phyloP scores from a whole-genome alignment of 2,888 invertebrate species.

The Stenoptilia bipunctidactyla region DNA sequence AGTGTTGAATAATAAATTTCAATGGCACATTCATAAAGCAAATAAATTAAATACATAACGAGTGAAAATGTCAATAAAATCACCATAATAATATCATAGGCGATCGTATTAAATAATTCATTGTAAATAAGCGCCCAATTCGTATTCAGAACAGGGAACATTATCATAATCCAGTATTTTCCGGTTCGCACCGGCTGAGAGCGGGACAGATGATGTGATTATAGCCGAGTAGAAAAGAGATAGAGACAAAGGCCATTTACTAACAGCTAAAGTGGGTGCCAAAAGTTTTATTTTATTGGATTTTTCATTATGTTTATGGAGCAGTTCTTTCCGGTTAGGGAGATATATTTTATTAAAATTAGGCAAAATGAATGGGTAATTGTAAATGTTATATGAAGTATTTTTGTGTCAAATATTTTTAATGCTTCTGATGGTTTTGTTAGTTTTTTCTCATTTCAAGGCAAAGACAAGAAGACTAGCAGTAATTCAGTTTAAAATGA shows the following conservation, averaged over 20 bases:
- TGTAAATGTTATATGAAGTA: too few relatives aligned
- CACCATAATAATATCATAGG: constrained; percentile 43
- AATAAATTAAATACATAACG: too few relatives aligned
- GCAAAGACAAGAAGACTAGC: too few relatives aligned
- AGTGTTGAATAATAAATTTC: too few relatives aligned
- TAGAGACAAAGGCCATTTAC: not conserved
- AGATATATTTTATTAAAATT: too few relatives aligned
- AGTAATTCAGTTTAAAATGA: too few relatives aligned
- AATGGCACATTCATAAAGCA: not conserved
- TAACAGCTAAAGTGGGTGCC: constrained; percentile 1
- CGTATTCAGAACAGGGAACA: constrained; percentile 46
- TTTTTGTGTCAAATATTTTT: too few relatives aligned
- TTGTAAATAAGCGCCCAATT: constrained; percentile 62
- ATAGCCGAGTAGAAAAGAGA: constrained; percentile 3
- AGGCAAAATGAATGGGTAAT: too few relatives aligned
- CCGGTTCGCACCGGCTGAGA: not conserved
- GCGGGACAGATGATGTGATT: not conserved
- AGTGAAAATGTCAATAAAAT: constrained; percentile 36
- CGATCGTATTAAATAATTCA: constrained; percentile 52
- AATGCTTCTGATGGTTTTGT: too few relatives aligned
- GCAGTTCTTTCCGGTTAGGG: not conserved
- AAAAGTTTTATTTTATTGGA: constrained; percentile 2
- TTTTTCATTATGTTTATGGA: constrained; percentile 1
- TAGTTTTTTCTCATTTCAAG: too few relatives aligned
- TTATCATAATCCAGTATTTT: constrained; percentile 42